Evolutionary conservation across 2,797 vertebrate genomes (phyloP), one percentile per base, ranked within the genome.

Genomic region (Chanos chanos): DNA sequence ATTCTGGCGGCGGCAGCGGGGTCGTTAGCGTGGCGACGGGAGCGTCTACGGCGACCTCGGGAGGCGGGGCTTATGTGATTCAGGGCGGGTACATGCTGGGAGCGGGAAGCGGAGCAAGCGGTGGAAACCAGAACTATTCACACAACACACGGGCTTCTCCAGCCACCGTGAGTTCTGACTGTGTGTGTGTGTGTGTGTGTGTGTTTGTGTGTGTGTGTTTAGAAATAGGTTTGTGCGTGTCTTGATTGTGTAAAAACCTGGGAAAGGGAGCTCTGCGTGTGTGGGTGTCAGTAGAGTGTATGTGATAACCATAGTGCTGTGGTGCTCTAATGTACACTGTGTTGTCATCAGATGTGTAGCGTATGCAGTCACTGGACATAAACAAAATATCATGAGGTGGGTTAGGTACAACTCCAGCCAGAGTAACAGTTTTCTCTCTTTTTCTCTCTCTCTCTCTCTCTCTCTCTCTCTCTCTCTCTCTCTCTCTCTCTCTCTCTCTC

Each of bases 131-230:
- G 81, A 91, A 85, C 70, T 94, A 91, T 75, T 87, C 91, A 7
- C 93, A 92, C 10, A 94, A 92, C 86, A 93, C 93, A 34, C 91
- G 94, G 15, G 94, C 94, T 66, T 93, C 94, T 0, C 94, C 94
- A 47, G 94, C 93, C 21, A 97, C 94, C 1, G 94, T 96, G 80
- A 93, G 93, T 88, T 8, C 5, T 2, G 13, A 12, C 34, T 33
- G 37, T 58, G 10, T 28, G 8, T 7, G 13, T 9, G 12, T 44
- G 4, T 4, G 10, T 10, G 18, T 50, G 6, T 43, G 13, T 18
- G 7, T 43, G 31, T 6, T 2, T 51, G 6, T 33, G 19, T 24
- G 7, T 43, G n/a, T n/a, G n/a, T n/a, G n/a, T n/a, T n/a, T n/a
- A n/a, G n/a, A n/a, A n/a, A n/a, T n/a, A n/a, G n/a, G n/a, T n/a